Conservation (phyloP, 2,888 invertebrate genomes). For the Drosophila hamatofila region DNA sequence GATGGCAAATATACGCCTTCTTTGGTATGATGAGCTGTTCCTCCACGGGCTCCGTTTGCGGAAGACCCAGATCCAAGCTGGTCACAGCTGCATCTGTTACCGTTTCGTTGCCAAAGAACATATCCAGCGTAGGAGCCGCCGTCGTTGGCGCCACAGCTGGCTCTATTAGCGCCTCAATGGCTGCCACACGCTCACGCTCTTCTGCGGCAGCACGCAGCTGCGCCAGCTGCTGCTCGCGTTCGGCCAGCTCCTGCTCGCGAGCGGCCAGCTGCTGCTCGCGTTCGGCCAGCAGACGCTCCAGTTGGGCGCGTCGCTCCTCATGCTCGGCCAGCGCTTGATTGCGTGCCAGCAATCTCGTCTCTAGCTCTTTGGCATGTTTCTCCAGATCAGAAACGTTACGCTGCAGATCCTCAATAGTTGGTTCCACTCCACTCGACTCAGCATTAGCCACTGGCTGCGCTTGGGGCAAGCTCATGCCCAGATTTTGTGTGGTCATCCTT, state of each 20-base stretch:
- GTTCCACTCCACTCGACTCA: constrained; percentile 66
- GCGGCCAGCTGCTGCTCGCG: constrained; percentile 53
- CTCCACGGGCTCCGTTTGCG: constrained; percentile 74
- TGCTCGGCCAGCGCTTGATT: constrained; percentile 73
- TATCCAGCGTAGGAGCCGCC: constrained; percentile 74
- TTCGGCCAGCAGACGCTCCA: constrained; percentile 46
- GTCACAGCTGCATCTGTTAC: constrained; percentile 19
- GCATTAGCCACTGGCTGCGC: not conserved
- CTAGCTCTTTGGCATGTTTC: constrained; percentile 84
- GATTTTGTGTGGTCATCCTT: constrained; percentile 24
- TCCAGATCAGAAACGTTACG: constrained; percentile 84
- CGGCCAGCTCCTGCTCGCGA: no score
- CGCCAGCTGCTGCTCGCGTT: constrained; percentile 52
- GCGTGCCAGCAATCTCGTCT: constrained; percentile 81
- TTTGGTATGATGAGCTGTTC: constrained; percentile 86
- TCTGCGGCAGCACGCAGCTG: constrained; percentile 61
- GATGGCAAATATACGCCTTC: constrained; percentile 87
- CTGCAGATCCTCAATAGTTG: constrained; percentile 84
- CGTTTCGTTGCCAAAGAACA: constrained; percentile 81
- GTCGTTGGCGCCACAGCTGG: constrained; percentile 23
- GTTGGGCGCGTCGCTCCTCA: constrained; percentile 65
- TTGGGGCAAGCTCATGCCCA: constrained; percentile 12
- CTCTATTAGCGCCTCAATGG: constrained; percentile 61
- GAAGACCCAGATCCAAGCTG: constrained; percentile 42
- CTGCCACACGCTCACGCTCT: constrained; percentile 63